A percentile compares a stretch with the other conserved stretches of the same genome.
Evolutionary conservation across 2,888 invertebrate genomes (phyloP).

Genomic region (Xanthia togata): DNA sequence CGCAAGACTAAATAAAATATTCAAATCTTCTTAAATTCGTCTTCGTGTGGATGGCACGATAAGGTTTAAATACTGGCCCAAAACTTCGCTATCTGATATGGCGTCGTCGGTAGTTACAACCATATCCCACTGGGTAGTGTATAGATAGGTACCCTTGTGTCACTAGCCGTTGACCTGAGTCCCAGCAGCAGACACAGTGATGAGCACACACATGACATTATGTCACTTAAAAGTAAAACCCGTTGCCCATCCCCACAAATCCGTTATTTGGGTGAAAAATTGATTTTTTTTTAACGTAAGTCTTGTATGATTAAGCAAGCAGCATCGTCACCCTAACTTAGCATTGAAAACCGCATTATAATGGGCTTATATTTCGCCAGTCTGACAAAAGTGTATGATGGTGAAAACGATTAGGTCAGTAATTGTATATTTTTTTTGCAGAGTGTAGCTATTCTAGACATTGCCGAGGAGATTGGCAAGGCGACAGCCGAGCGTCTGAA

Average conservation of each 20-base stretch:
- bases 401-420: neutral
- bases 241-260: neutral
- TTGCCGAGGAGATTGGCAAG: constrained; percentile 71
- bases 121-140: too few species aligned
- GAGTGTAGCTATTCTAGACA: constrained; percentile 74
- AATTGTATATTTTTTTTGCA: constrained; percentile 1
- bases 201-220: neutral
- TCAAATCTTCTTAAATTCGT: neutral
- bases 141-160: too few species aligned
- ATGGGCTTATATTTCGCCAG: too few species aligned
- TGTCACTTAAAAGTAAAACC: neutral
- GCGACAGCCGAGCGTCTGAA: constrained; percentile 68
- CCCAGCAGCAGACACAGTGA: neutral
- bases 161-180: neutral
- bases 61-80: too few species aligned
- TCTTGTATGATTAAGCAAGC: too few species aligned
- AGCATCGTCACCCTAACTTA: too few species aligned
- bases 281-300: too few species aligned
- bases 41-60: neutral
- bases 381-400: neutral
- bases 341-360: too few species aligned
- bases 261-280: too few species aligned
- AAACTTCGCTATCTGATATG: neutral
- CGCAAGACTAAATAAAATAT: neutral
- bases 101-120: neutral